These are phyloP conservation scores for Porites australiensis DNA, from an alignment of 64 coral and sea anemone genomes.

Conservation along the genomic window DNA sequence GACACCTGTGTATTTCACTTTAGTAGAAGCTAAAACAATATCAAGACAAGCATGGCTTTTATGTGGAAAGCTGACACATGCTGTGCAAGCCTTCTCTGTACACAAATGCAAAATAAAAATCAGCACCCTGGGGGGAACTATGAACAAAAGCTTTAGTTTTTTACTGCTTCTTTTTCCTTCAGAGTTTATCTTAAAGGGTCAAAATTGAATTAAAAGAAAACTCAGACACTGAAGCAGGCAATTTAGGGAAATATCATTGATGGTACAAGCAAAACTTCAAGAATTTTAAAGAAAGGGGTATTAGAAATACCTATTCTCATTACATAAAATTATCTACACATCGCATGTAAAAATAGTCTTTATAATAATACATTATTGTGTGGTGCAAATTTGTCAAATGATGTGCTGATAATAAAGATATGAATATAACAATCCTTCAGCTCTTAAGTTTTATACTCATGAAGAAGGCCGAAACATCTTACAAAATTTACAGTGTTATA, in stretches of 20 bases:
- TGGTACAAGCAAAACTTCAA: neutral
- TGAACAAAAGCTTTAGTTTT: conserved; percentile 14
- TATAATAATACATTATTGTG: too few species aligned
- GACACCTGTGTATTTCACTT: neutral
- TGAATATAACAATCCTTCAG: too few species aligned
- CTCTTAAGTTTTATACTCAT: too few species aligned
- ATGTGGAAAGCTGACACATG: neutral
- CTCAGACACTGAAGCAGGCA: neutral
- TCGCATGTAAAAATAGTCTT: too few species aligned
- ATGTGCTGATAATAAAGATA: too few species aligned
- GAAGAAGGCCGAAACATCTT: too few species aligned
- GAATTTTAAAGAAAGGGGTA: neutral
- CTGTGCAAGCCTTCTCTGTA: neutral
- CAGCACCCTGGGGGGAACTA: neutral
- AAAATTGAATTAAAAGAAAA: neutral
- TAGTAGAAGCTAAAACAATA: neutral
- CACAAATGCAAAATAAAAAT: neutral
- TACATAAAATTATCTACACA: neutral
- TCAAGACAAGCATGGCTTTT: neutral
- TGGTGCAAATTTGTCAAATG: too few species aligned
- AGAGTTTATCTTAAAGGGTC: neutral
- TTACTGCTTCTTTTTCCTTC: neutral
- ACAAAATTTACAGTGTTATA: neutral
- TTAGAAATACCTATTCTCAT: neutral
- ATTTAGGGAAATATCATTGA: neutral